phyloP scores from a whole-genome alignment of 2,113 vertebrate species.

The Brachyistius frenatus region DNA sequence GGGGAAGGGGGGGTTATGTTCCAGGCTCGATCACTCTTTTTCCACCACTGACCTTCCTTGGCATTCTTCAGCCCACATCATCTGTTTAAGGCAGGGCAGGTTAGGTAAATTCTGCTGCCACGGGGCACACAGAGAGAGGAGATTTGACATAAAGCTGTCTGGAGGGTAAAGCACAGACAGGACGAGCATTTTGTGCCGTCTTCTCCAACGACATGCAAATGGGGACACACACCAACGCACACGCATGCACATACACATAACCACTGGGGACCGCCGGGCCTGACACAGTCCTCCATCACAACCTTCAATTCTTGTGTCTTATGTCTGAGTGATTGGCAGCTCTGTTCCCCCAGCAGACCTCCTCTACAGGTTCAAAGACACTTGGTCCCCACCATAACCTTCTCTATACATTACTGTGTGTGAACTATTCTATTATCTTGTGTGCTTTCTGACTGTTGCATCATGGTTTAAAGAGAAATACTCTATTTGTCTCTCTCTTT shows the following conservation, averaged over 20 bases:
- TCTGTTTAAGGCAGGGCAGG: slow-evolving; percentile 49
- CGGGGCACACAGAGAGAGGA: slow-evolving; percentile 37
- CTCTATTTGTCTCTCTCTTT: slow-evolving; percentile 28
- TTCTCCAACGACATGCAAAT: slow-evolving; percentile 64
- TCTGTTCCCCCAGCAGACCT: slow-evolving; percentile 40
- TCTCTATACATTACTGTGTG: not conserved
- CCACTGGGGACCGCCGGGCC: slow-evolving; percentile 45
- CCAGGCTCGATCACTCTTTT: slow-evolving; percentile 46
- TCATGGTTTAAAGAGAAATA: not conserved
- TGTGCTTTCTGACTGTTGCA: not conserved
- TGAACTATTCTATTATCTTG: not conserved
- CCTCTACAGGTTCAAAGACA: slow-evolving; percentile 48
- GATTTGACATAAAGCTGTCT: slow-evolving; percentile 71
- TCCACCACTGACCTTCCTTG: slow-evolving; percentile 65
- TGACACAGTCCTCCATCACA: slow-evolving; percentile 73
- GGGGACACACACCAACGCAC: slow-evolving; percentile 20
- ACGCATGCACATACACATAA: slow-evolving; percentile 17
- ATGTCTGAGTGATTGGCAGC: slow-evolving; percentile 64
- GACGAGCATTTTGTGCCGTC: slow-evolving; percentile 43
- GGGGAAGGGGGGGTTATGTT: slow-evolving; percentile 26
- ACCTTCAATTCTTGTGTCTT: slow-evolving; percentile 48
- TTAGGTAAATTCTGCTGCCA: slow-evolving; percentile 51
- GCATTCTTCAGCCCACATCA: slow-evolving; percentile 27
- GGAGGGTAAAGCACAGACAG: slow-evolving; percentile 65
- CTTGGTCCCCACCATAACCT: slow-evolving; percentile 10